Base-by-base conservation (phyloP, 1,140 invertebrate species). In the Neodiprion virginianus region DNA sequence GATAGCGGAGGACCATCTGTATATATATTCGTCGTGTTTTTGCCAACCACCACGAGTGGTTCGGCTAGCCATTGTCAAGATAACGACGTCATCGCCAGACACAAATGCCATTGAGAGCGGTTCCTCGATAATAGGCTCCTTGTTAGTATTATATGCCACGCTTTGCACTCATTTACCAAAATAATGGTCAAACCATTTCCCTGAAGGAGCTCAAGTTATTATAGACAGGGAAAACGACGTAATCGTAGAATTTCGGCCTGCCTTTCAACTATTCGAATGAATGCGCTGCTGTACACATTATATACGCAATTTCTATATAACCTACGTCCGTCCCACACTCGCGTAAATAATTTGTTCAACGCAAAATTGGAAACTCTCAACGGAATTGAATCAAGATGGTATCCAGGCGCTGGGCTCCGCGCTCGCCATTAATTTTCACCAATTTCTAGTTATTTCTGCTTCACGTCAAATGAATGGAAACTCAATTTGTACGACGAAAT, bases 11-110 rank as follows among this genome's bases (percentile, higher is more conserved):
- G 28, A 40, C 28, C 28, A 40, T 61, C 53, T 40, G 28, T 40
- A 40, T 40, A 40, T 11, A 11, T n/a, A 61, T 61, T n/a, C 53
- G 53, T 61, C 53, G 11, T n/a, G 11, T 61, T 61, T 61, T 61
- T 61, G 53, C 53, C 53, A 61, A 61, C 53, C 53, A 61, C n/a
- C n/a, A 12, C 7, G 53, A 61, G 11, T 12, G n/a, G 53, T 61
- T 61, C 53, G 53, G 11, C 53, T 61, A 12, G 11, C 11, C n/a
- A 61, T 61, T 61, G 53, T 61, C 53, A n/a, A 61, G 53, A 61
- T 61, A 61, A 61, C 53, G 53, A 61, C 53, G 11, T 61, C 53
- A 61, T 61, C n/a, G 53, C 53, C 53, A 61, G 53, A 61, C 53
- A 61, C 53, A 61, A 61, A 61, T n/a, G 53, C 53, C n/a, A 61